Evolutionary conservation across 2,113 vertebrate genomes (phyloP).

Genomic region (Ameiurus melas): DNA sequence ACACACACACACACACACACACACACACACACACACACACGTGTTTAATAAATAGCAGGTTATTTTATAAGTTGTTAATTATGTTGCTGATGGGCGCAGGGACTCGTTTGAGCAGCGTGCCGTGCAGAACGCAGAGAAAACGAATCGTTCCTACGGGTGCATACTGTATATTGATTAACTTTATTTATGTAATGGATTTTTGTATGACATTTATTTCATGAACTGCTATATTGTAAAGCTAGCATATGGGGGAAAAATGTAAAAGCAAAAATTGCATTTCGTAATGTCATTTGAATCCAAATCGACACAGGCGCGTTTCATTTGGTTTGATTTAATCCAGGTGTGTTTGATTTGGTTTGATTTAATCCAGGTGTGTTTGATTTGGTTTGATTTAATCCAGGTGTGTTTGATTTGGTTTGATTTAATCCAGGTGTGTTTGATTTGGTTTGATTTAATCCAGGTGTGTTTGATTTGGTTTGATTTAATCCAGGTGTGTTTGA

Average conservation of each 20-base stretch:
- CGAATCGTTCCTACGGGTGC: neutral
- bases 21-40: slow-evolving; percentile 17
- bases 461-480: too few species aligned
- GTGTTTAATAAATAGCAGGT: slow-evolving; percentile 16
- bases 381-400: too few species aligned
- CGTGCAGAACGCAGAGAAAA: neutral
- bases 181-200: neutral
- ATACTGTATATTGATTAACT: neutral
- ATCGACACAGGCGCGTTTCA: neutral
- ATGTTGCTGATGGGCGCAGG: neutral
- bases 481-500: too few species aligned
- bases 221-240: neutral
- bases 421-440: neutral
- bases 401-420: too few species aligned
- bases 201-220: neutral
- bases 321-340: too few species aligned
- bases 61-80: slow-evolving; percentile 42
- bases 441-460: too few species aligned
- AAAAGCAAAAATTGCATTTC: neutral
- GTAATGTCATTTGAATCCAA: neutral
- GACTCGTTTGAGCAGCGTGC: neutral
- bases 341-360: too few species aligned
- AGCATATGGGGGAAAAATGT: neutral
- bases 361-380: too few species aligned
- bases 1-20: neutral